Base-by-base conservation (phyloP, 1,140 invertebrate species). In the Contarinia nasturtii region DNA sequence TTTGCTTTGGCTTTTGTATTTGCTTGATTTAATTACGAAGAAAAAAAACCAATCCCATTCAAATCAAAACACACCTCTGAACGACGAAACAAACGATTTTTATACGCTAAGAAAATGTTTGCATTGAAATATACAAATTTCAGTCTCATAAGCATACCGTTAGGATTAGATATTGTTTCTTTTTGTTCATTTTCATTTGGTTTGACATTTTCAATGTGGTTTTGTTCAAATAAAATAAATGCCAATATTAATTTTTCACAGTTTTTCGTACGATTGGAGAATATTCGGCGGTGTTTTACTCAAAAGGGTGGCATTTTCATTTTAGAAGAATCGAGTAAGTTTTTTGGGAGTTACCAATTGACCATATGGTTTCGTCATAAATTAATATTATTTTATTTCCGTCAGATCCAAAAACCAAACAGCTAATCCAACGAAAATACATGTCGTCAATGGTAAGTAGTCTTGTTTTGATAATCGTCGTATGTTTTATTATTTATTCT, bases 241-340 rank as follows among this genome's bases (percentile, higher is more conserved):
- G 11, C 15, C 10, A 11, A 19, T 42, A 7, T 53, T 52, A 61
- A 52, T 68, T 65, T 63, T 64, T 89, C 92, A 60, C 80, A 98
- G 94, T 97, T 96, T 73, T 98, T 99, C 75, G 92, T 98, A 69
- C 85, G 91, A 66, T 78, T 99, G 71, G 86, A 91, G 73, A 92
- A 96, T 71, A 98, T 98, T 71, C 80, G 92, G 67, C 98, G 98
- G 72, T 98, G 94, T 75, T 97, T 96, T 73, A 95, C 92, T 49
- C 89, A 92, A 68, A 95, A 94, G 70, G 93, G 93, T 65, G 92
- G 89, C 64, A 89, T 98, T 65, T 98, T 99, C 77, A 84, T 98
- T 63, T 77, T 98, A 65, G 95, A 99, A 77, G 94, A 96, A 80
- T 95, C 82, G 70, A 94, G 90, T 96, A 77, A 90, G 88, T 84